These are phyloP conservation scores for Cyanoderma ruficeps DNA, from an alignment of 2,113 vertebrate species.

Conservation along the genomic window DNA sequence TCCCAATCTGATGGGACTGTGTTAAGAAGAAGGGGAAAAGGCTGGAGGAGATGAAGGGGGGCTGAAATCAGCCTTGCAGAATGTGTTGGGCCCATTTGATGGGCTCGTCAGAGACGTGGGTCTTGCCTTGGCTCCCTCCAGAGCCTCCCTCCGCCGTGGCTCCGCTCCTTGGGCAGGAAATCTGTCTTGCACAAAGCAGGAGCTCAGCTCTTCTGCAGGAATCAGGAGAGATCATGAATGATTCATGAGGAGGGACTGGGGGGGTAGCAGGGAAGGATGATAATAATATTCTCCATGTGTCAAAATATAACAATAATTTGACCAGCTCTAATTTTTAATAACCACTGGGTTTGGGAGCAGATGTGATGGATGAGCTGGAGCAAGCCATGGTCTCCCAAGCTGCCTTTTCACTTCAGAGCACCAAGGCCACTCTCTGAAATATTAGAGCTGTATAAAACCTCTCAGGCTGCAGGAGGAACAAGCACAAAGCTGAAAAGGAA, in stretches of 20 bases:
- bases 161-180: background rate
- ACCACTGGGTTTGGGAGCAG: background rate
- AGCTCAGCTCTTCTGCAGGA: background rate
- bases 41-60: background rate
- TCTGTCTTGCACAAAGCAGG: background rate
- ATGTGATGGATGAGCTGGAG: constrained; percentile 15
- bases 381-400: background rate
- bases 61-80: background rate
- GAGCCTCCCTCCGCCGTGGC: background rate
- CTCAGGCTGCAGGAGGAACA: background rate
- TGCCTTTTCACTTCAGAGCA: constrained; percentile 6
- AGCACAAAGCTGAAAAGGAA: background rate
- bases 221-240: background rate
- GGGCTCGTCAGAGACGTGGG: background rate
- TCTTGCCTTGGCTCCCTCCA: background rate
- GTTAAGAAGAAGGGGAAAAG: background rate
- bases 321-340: constrained; percentile 23
- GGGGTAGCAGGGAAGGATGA: background rate
- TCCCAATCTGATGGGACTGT: background rate
- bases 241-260: background rate
- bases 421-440: background rate
- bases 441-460: background rate
- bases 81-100: background rate
- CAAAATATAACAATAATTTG: constrained; percentile 9
- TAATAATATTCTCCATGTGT: background rate